A percentile compares a stretch with the other conserved stretches of the same genome.
phyloP scores from a whole-genome alignment of 2,797 vertebrate genomes.

The Taenioides sp. region DNA sequence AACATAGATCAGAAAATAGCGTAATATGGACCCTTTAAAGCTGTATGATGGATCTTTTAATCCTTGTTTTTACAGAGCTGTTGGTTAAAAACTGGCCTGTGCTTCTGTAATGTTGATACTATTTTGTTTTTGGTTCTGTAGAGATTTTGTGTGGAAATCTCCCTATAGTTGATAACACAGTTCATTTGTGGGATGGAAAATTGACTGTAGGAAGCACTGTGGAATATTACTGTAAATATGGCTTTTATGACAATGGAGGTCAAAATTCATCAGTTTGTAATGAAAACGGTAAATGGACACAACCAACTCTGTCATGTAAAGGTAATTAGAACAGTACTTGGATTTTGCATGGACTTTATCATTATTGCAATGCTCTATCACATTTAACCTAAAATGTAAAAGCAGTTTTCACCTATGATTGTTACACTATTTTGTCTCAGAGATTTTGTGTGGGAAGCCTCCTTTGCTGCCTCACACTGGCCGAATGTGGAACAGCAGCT shows the following conservation, averaged over 20 bases:
- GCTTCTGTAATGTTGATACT: neutral
- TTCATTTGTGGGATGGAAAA: constrained; percentile 74
- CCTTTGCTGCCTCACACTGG: constrained; percentile 73
- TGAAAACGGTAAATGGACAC: constrained; percentile 78
- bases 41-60: no score
- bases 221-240: constrained; percentile 79
- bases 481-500: constrained; percentile 76
- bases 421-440: constrained; percentile 59
- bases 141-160: constrained; percentile 82
- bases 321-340: constrained; percentile 63
- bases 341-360: neutral
- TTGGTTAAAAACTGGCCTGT: neutral
- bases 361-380: neutral
- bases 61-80: neutral
- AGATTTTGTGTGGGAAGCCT: constrained; percentile 80
- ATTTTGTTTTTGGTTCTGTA: constrained; percentile 57
- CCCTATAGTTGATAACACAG: constrained; percentile 73
- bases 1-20: no score
- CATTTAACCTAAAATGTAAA: neutral
- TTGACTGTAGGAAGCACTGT: constrained; percentile 73
- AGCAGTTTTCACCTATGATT: neutral
- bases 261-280: constrained; percentile 75
- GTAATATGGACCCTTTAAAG: no score
- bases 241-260: constrained; percentile 73
- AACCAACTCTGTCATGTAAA: constrained; percentile 76